phyloP scores from a whole-genome alignment of 2,113 vertebrate species.

The Gymnorhina tibicen region DNA sequence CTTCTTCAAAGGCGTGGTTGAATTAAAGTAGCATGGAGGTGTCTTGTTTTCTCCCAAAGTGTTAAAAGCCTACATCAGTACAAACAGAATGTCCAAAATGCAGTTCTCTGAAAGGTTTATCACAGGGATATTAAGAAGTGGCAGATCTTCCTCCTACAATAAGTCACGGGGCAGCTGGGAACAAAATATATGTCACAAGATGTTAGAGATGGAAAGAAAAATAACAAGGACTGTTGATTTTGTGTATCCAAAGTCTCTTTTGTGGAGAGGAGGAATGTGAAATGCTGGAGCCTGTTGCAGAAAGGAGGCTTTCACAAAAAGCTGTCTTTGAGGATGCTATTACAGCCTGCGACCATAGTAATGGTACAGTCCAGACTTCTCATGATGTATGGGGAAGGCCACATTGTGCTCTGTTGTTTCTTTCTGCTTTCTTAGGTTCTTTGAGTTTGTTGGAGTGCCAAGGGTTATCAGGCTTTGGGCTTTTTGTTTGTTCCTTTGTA shows the following conservation, averaged over 20 bases:
- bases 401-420: neutral
- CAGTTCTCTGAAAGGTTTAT: neutral
- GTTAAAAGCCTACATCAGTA: neutral
- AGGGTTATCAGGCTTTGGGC: neutral
- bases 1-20: neutral
- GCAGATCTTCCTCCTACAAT: neutral
- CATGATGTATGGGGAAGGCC: neutral
- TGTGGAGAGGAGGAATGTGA: neutral
- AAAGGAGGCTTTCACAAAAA: neutral
- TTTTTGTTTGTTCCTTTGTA: neutral
- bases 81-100: neutral
- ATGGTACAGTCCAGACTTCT: neutral
- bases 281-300: neutral
- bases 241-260: neutral
- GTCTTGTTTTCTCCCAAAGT: neutral
- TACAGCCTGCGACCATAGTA: neutral
- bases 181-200: neutral
- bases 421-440: neutral
- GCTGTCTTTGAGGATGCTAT: neutral
- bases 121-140: neutral
- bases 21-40: neutral
- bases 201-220: neutral
- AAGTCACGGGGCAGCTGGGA: neutral
- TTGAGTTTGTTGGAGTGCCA: neutral
- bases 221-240: neutral